Evolutionary conservation across 2,113 vertebrate species (phyloP), one percentile per base, ranked within the genome.

Genomic region (Speoplatyrhinus poulsoni): DNA sequence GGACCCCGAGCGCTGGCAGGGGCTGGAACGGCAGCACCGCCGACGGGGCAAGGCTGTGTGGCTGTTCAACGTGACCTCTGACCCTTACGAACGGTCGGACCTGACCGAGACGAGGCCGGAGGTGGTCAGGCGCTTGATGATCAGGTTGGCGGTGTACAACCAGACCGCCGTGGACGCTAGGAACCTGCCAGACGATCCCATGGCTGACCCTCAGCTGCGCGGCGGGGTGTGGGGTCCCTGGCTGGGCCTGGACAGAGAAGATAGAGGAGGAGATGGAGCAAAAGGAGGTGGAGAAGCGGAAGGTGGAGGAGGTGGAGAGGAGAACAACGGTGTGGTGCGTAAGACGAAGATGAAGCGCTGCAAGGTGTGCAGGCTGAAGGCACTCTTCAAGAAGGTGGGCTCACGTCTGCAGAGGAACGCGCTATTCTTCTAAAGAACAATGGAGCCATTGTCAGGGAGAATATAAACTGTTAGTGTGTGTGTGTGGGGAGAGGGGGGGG

Each of bases 191-290:
- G 96, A 95, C 65, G 96, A 99, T 79, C 95, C 88, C 0, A 89
- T 96, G 83, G 97, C 95, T 41, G 95, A 96, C 83, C 96, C 96
- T 0, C 94, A 93, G 75, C 93, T 96, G 53, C 95, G 95, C 0
- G 96, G 95, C 33, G 96, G 93, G 0, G 95, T 95, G 15, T 97
- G 97, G 96, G 92, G 94, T 0, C 96, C 97, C 0, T 99, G 96
- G 97, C 92, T 96, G 69, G 93, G 93, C 65, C 90, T 93, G 12
- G 92, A 94, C 2, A 71, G 54, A 0, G 61, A 73, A 11, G 65
- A 52, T 12, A 17, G 17, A n/a, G 36, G 26, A 9, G n/a, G 64
- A 6, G 54, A 26, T 6, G 64, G 5, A 8, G 77, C 26, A 26
- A 26, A 26, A 82, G 3, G 88, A 91, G 32, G 82, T 26, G 19